phyloP scores from a whole-genome alignment of 2,888 invertebrate genomes.

The Phaonia tiefii region DNA sequence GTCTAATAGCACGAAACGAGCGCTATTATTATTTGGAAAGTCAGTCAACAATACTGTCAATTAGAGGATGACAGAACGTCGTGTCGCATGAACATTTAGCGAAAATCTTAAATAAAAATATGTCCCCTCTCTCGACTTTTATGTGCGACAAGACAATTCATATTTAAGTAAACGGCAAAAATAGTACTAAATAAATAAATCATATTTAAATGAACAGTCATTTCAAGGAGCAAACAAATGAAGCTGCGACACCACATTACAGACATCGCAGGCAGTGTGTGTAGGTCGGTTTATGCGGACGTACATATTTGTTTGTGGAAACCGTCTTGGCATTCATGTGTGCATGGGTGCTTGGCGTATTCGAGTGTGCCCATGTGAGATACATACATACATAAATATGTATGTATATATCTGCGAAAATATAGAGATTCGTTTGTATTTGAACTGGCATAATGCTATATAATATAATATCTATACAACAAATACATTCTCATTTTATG shows the following conservation, averaged over 20 bases:
- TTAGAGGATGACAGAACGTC: slow-evolving; percentile 46
- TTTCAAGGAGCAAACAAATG: slow-evolving; percentile 2
- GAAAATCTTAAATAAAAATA: background rate
- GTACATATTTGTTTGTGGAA: background rate
- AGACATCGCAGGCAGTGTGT: slow-evolving; percentile 8
- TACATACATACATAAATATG: slow-evolving; percentile 1
- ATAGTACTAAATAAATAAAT: slow-evolving; percentile 36
- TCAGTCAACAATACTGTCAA: slow-evolving; percentile 40
- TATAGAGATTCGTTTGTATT: slow-evolving; percentile 26
- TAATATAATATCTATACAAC: slow-evolving; percentile 30
- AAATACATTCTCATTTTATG: slow-evolving; percentile 38
- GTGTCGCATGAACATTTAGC: background rate
- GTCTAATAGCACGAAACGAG: too few relatives aligned
- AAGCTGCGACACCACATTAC: slow-evolving; percentile 43
- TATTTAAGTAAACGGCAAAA: background rate
- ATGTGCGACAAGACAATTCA: too few relatives aligned
- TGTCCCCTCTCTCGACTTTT: too few relatives aligned
- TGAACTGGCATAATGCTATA: too few relatives aligned
- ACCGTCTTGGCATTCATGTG: background rate
- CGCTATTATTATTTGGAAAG: too few relatives aligned
- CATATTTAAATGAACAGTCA: slow-evolving; percentile 35
- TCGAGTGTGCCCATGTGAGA: background rate
- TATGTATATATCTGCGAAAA: slow-evolving; percentile 22
- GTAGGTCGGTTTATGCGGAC: background rate
- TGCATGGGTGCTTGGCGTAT: background rate